Conservation (phyloP, 2,113 vertebrate species). For the Vulpes vulpes region DNA sequence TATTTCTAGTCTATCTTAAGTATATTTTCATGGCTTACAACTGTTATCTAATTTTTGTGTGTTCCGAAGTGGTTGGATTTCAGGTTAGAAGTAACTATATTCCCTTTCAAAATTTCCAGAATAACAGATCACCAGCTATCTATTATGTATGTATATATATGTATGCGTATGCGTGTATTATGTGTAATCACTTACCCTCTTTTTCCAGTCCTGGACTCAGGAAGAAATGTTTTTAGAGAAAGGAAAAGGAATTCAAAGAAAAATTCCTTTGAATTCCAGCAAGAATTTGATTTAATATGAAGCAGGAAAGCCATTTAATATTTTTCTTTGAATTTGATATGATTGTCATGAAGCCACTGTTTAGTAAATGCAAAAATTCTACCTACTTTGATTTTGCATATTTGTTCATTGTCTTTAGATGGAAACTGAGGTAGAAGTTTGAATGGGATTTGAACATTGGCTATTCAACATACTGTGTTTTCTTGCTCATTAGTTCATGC, state of each 20-base stretch:
- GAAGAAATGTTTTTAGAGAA: not conserved
- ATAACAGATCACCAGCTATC: not conserved
- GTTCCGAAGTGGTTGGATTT: not conserved
- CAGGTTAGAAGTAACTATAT: not conserved
- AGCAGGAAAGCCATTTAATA: constrained; percentile 30
- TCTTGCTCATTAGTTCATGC: constrained; percentile 14
- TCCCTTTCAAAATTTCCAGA: not conserved
- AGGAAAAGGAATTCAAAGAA: not conserved
- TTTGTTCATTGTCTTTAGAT: constrained; percentile 35
- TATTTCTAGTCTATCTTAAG: not conserved
- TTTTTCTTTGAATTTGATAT: constrained; percentile 42
- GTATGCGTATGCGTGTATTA: not conserved
- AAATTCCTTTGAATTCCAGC: constrained; percentile 49
- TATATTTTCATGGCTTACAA: not conserved
- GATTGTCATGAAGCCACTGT: not conserved
- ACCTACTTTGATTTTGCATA: not conserved
- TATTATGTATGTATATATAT: not conserved
- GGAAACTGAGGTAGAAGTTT: not conserved
- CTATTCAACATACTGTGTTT: not conserved
- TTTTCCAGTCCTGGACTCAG: not conserved
- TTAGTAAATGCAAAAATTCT: constrained; percentile 20
- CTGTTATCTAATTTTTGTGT: not conserved
- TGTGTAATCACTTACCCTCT: not conserved
- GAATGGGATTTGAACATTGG: not conserved
- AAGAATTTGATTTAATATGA: constrained; percentile 49